Base-by-base conservation (phyloP, 2,797 vertebrate species). In the Poecilia gillii region DNA sequence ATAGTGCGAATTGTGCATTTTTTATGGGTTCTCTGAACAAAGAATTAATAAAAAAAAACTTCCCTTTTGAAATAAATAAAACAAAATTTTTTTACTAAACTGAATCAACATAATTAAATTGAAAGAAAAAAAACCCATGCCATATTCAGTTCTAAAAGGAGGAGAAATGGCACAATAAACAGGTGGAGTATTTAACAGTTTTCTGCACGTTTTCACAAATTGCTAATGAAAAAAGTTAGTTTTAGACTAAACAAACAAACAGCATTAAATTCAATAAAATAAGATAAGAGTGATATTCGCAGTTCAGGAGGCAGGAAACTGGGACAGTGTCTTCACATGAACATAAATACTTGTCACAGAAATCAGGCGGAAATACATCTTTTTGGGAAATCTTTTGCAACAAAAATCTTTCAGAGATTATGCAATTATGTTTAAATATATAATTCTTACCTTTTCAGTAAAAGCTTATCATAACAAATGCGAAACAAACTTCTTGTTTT, bases 381-480 rank as follows among this genome's bases (percentile, higher is more conserved):
- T 7, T 45, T 71, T 13, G 25, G 43, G 1, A 43, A 70, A 28
- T 45, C 53, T 45, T 84, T 53, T 57, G 45, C 49, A 74, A 76
- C 73, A 53, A 81, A 31, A 82, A 23, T 73, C 36, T 73, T 20
- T 79, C 23, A 33, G 33, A 33, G 33, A 33, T 33, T 33, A 84
- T 31, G 74, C 28, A 77, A 72, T 9, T 4, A 76, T 41, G 20
- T 68, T 23, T 41, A 68, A 23, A 81, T 55, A 3, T 51, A 51
- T 16, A 36, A 81, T 57, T 72, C 74, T 78, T 79, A 86, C 73
- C 88, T 41, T 51, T 46, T 46, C 25, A 89, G 70, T 81, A 64
- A 80, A 84, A 82, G 77, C 72, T 49, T 88, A 74, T 81, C 57
- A 74, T 55, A 59, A 41, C 49, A 8, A 77, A 89, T 85, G 31